These are phyloP conservation scores for Sinocyclocheilus maitianheensis DNA, from an alignment of 2,113 vertebrate genomes.

Conservation along the genomic window DNA sequence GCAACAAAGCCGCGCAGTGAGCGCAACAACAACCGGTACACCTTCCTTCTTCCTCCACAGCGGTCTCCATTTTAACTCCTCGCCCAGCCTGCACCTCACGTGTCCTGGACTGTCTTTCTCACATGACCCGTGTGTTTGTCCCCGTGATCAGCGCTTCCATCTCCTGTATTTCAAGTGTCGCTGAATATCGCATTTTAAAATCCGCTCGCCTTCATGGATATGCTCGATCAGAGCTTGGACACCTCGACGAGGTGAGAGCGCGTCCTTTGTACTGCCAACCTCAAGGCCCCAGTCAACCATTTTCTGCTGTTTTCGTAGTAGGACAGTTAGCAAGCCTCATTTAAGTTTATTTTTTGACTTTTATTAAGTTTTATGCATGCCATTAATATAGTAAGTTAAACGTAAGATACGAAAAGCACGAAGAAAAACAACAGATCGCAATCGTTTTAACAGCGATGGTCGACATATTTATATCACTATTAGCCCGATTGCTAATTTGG, in stretches of 20 bases:
- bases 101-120: constrained; percentile 84
- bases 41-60: constrained; percentile 57
- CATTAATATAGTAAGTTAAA: neutral
- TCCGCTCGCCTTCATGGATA: constrained; percentile 80
- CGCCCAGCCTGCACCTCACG: constrained; percentile 75
- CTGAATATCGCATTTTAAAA: constrained; percentile 70
- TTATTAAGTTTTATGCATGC: constrained; percentile 25
- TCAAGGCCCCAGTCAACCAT: constrained; percentile 52
- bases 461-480: constrained; percentile 29
- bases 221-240: constrained; percentile 90
- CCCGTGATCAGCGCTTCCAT: constrained; percentile 89
- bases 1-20: constrained; percentile 24
- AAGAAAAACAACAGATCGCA: neutral
- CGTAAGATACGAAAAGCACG: neutral
- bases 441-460: neutral
- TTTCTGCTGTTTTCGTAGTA: constrained; percentile 41
- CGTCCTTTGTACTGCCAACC: constrained; percentile 55
- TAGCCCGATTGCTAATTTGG: constrained; percentile 38
- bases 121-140: constrained; percentile 97
- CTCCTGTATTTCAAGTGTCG: constrained; percentile 72
- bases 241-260: constrained; percentile 84
- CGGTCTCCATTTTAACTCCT: constrained; percentile 76
- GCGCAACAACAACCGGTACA: constrained; percentile 41
- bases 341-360: constrained; percentile 1
- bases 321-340: constrained; percentile 43